These are phyloP conservation scores for Alexandromys fortis DNA, from an alignment of 2,113 vertebrate species.

Conservation along the genomic window DNA sequence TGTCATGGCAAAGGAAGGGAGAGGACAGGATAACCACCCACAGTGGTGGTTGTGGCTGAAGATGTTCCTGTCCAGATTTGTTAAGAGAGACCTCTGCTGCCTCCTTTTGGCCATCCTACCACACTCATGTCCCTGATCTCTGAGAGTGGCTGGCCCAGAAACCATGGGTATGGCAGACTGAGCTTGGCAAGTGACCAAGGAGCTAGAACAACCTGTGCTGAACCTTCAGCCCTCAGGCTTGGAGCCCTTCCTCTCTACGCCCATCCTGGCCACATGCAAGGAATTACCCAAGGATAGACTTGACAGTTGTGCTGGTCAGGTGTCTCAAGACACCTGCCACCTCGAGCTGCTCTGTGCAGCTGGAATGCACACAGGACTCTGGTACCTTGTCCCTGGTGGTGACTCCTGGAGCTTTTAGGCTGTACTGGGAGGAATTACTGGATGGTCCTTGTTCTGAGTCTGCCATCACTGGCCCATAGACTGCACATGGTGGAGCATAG, in stretches of 20 bases:
- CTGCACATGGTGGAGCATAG: neutral
- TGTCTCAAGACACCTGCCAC: fast-evolving
- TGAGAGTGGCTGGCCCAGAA: neutral
- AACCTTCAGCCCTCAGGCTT: neutral
- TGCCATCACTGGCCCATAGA: neutral
- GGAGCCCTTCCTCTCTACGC: neutral
- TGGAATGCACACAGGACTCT: neutral
- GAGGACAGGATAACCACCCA: neutral
- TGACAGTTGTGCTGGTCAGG: neutral
- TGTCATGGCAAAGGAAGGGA: neutral
- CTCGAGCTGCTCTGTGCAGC: neutral
- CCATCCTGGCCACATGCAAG: neutral
- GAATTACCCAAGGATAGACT: neutral
- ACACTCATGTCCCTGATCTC: neutral
- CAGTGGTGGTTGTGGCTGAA: too few species aligned
- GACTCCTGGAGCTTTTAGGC: neutral
- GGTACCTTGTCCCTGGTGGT: too few species aligned
- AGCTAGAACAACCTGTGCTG: neutral
- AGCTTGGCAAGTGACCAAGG: neutral
- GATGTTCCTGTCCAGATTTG: neutral
- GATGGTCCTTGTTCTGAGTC: neutral
- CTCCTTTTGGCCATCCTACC: neutral
- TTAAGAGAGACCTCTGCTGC: neutral
- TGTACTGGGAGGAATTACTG: neutral
- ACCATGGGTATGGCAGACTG: neutral